phyloP scores from a whole-genome alignment of 35 echinoderm and acorn worm species.

The Hemicentrotus pulcherrimus region DNA sequence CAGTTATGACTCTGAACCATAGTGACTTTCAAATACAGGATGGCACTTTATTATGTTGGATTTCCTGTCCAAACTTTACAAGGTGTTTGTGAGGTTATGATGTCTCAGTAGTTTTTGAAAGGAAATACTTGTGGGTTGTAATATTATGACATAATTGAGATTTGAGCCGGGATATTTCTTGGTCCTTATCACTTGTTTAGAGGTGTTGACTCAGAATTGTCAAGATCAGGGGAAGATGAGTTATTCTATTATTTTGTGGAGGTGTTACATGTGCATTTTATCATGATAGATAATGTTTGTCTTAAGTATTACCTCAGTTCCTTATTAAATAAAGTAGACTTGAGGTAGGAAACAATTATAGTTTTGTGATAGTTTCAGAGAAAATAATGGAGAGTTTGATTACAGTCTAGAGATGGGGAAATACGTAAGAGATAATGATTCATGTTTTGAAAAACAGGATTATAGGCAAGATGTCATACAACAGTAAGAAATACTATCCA shows the following conservation, averaged over 20 bases:
- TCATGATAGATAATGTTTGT: too few relatives aligned
- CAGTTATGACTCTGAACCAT: neutral
- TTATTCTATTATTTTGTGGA: neutral
- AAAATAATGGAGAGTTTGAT: neutral
- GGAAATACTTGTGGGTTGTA: neutral
- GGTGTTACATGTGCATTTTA: neutral
- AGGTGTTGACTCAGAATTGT: neutral
- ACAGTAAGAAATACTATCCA: neutral
- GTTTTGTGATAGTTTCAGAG: neutral
- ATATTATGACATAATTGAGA: neutral
- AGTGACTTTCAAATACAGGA: neutral
- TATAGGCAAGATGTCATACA: neutral
- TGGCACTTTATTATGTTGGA: neutral
- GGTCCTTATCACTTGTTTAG: neutral
- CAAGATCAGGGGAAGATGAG: neutral
- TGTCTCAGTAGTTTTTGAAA: neutral
- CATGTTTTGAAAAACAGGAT: neutral
- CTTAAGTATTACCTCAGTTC: neutral
- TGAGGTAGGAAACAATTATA: neutral
- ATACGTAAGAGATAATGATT: neutral
- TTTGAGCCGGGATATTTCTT: neutral
- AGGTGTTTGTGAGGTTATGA: neutral
- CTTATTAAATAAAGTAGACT: neutral
- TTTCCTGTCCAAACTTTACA: neutral
- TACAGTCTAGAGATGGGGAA: neutral